Evolutionary conservation across 1,140 invertebrate species (phyloP).

Genomic region (Bombus haemorrhoidalis): DNA sequence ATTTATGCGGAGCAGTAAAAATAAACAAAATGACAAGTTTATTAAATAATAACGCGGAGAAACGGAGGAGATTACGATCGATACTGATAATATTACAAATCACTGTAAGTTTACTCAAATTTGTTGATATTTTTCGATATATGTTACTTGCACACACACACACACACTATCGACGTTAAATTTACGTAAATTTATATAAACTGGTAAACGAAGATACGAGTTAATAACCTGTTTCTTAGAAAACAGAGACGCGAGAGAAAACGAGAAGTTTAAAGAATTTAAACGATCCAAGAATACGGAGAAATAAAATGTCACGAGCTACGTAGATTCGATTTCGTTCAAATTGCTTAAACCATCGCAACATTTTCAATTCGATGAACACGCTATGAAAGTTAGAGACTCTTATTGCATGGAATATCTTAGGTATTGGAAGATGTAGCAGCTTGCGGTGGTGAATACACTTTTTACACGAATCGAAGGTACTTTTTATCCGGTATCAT

Average conservation of each 20-base stretch:
- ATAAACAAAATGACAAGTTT: neutral
- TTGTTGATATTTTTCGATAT: no score
- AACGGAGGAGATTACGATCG: neutral
- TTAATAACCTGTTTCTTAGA: no score
- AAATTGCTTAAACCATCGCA: neutral
- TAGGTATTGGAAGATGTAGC: no score
- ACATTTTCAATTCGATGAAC: neutral
- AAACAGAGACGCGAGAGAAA: no score
- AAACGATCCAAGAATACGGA: neutral
- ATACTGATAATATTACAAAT: no score
- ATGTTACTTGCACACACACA: no score
- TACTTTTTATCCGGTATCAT: neutral
- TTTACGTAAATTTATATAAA: no score
- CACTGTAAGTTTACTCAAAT: rapidly evolving
- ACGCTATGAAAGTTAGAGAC: neutral
- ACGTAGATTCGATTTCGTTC: neutral
- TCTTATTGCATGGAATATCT: no score
- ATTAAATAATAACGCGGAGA: no score
- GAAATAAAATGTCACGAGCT: no score
- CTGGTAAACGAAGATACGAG: no score
- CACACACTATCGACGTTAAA: no score
- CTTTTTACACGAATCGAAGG: neutral
- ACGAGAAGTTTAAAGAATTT: neutral
- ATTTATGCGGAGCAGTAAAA: neutral
- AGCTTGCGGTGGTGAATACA: neutral